Conservation (phyloP, 2,113 vertebrate genomes). For the Kobus ellipsiprymnus region DNA sequence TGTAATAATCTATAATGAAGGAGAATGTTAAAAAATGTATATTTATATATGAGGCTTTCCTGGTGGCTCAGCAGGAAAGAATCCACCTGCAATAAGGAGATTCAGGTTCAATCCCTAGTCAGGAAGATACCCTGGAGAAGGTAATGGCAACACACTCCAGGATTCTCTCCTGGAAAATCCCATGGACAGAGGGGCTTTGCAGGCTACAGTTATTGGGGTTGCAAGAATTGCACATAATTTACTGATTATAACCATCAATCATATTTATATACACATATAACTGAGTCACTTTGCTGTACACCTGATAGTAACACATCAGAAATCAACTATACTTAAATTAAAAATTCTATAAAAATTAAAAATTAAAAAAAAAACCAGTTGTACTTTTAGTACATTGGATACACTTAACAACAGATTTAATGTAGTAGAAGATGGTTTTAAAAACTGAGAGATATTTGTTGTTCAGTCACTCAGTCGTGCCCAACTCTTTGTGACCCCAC, state of each 20-base stretch:
- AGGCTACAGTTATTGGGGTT: background rate
- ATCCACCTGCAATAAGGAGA: background rate
- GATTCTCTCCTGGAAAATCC: background rate
- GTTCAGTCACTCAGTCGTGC: background rate
- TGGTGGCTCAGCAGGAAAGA: background rate
- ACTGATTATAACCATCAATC: background rate
- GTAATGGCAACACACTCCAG: background rate
- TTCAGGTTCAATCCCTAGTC: background rate
- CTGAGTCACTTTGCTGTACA: background rate
- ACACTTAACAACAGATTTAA: background rate
- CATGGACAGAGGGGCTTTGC: background rate
- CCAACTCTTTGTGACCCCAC: background rate
- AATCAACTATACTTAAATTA: background rate
- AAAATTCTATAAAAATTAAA: background rate
- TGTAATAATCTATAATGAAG: background rate
- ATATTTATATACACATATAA: background rate
- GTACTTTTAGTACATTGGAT: background rate
- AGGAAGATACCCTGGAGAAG: background rate
- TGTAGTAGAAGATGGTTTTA: background rate
- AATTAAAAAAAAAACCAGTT: background rate
- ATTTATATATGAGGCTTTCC: background rate
- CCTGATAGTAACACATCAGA: background rate
- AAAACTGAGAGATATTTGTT: background rate
- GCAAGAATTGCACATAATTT: background rate
- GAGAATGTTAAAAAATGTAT: background rate